phyloP scores from a whole-genome alignment of 2,888 invertebrate genomes.

The Tipula helvola region DNA sequence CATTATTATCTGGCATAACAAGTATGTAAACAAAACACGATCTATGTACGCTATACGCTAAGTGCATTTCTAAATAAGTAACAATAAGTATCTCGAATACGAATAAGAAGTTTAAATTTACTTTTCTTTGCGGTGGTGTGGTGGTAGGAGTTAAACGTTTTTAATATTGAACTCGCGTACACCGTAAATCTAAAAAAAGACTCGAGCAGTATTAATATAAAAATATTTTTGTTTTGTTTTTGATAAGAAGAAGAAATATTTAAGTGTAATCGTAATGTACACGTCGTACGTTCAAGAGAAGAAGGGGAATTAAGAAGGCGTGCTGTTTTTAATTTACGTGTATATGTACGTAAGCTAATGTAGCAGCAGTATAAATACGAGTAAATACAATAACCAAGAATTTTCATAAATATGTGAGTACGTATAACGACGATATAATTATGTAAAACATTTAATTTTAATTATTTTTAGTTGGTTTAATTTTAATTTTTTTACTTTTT shows the following conservation, averaged over 20 bases:
- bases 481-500: background rate
- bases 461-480: background rate
- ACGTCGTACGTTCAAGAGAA: background rate
- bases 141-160: background rate
- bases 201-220: background rate
- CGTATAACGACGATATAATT: background rate
- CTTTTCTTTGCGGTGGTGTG: background rate
- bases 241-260: background rate
- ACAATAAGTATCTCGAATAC: no score
- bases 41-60: no score
- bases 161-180: background rate
- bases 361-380: background rate
- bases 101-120: no score
- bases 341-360: background rate
- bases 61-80: no score
- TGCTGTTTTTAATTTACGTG: background rate
- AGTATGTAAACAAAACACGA: no score
- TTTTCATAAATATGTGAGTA: background rate
- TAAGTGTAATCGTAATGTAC: background rate
- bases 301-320: background rate
- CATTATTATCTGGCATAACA: no score
- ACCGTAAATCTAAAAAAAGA: background rate
- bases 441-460: background rate
- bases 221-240: background rate
- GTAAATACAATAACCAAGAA: background rate